A percentile compares a stretch with the other conserved stretches of the same genome.
Evolutionary conservation across 2,888 invertebrate genomes (phyloP).

Genomic region (Cerastoderma edule): DNA sequence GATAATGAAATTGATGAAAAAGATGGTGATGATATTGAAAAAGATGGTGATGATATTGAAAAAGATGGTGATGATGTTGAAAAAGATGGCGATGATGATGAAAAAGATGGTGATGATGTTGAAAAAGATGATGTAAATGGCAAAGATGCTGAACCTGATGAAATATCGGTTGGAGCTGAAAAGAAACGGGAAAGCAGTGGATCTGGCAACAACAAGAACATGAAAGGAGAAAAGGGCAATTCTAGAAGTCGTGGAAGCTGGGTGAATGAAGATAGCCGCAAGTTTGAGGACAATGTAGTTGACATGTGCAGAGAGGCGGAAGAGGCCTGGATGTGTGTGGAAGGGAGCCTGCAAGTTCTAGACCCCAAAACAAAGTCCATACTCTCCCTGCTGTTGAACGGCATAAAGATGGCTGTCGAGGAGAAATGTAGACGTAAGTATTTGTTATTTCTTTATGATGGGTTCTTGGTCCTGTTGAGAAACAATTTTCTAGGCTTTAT

Average conservation of each 20-base stretch:
- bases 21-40: background rate
- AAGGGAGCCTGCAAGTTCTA: conserved; percentile 34
- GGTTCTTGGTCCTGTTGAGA: no score
- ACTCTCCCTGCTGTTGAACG: conserved; percentile 19
- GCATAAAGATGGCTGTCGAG: conserved; percentile 30
- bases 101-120: background rate
- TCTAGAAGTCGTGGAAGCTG: background rate
- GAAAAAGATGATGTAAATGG: conserved; percentile 6
- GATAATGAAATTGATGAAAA: background rate
- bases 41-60: background rate
- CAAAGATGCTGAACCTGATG: conserved; percentile 17
- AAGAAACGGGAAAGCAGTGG: background rate
- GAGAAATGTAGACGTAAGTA: conserved; percentile 54
- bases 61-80: background rate
- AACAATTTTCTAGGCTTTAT: no score
- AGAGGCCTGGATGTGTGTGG: conserved; percentile 49
- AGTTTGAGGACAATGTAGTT: conserved; percentile 18
- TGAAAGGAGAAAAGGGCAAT: background rate
- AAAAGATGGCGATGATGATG: background rate
- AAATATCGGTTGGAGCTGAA: background rate
- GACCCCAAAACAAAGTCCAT: conserved; percentile 15
- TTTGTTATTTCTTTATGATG: background rate
- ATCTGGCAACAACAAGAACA: background rate
- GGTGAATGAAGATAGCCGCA: conserved; percentile 10
- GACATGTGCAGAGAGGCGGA: conserved; percentile 35